phyloP scores from a whole-genome alignment of 2,113 vertebrate genomes.

The Butorides virescens region DNA sequence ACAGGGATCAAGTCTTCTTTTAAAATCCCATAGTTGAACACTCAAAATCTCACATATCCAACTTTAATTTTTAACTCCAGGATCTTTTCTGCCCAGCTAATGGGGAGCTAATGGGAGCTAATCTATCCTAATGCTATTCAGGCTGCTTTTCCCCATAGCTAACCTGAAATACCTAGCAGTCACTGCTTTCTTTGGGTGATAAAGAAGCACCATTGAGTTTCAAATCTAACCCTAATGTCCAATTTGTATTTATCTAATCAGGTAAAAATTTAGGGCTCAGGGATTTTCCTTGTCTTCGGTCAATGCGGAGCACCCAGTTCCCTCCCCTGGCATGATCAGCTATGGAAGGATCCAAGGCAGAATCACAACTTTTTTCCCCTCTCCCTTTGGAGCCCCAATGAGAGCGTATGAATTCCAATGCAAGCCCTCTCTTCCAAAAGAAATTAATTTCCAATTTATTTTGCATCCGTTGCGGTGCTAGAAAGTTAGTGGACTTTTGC shows the following conservation, averaged over 20 bases:
- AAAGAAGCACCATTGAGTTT: fast-evolving
- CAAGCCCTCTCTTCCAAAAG: neutral
- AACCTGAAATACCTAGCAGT: neutral
- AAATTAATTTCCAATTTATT: neutral
- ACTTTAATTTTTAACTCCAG: neutral
- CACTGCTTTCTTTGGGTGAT: neutral
- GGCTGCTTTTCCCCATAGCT: neutral
- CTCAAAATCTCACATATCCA: neutral
- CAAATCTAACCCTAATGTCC: neutral
- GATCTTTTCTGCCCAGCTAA: neutral
- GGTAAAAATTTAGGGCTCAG: neutral
- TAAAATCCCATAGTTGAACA: neutral
- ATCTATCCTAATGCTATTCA: neutral
- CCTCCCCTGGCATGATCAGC: neutral
- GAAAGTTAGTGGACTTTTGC: conserved; percentile 24
- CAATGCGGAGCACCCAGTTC: neutral
- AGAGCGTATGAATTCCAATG: neutral
- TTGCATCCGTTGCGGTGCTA: neutral
- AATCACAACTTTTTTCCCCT: neutral
- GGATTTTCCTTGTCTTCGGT: neutral
- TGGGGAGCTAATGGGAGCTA: neutral
- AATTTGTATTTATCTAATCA: neutral
- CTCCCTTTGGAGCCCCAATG: neutral
- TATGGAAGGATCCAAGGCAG: neutral
- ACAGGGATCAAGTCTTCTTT: neutral